A percentile compares a stretch with the other conserved stretches of the same genome.
Conservation (phyloP, 2,113 vertebrate genomes). For the Lanius ludovicianus region DNA sequence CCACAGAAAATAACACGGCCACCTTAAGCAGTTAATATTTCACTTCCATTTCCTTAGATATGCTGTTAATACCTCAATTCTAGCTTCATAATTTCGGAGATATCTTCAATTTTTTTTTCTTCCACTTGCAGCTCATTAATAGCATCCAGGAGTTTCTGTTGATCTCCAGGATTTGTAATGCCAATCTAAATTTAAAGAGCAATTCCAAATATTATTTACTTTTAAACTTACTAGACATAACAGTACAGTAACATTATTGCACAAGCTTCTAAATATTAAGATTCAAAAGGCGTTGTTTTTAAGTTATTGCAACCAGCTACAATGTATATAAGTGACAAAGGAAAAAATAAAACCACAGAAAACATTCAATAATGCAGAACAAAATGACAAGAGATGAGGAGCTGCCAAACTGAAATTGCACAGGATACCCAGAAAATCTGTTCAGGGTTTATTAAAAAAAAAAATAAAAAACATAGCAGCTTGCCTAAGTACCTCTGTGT, state of each 20-base stretch:
- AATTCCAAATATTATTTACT: background rate
- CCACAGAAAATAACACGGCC: background rate
- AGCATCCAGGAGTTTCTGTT: slow-evolving; percentile 81
- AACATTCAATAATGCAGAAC: background rate
- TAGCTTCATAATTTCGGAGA: slow-evolving; percentile 72
- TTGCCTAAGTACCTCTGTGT: background rate
- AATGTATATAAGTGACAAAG: background rate
- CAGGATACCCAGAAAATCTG: background rate
- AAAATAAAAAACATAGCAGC: background rate
- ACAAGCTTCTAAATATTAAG: background rate
- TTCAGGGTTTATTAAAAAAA: background rate
- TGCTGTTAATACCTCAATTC: slow-evolving; percentile 78
- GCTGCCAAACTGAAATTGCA: background rate
- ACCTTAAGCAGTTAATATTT: background rate
- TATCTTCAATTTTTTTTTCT: slow-evolving; percentile 76
- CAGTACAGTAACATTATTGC: background rate
- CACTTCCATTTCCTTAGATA: background rate
- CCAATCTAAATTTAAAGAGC: slow-evolving; percentile 79
- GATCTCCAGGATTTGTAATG: slow-evolving; percentile 79
- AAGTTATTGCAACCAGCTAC: background rate
- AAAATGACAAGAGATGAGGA: background rate
- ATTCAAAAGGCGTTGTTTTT: background rate
- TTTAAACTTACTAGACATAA: background rate
- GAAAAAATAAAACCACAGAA: background rate
- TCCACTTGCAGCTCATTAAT: slow-evolving; percentile 81